Evolutionary conservation across 1,140 invertebrate species (phyloP).

Genomic region (Brachionus rotundiformis): DNA sequence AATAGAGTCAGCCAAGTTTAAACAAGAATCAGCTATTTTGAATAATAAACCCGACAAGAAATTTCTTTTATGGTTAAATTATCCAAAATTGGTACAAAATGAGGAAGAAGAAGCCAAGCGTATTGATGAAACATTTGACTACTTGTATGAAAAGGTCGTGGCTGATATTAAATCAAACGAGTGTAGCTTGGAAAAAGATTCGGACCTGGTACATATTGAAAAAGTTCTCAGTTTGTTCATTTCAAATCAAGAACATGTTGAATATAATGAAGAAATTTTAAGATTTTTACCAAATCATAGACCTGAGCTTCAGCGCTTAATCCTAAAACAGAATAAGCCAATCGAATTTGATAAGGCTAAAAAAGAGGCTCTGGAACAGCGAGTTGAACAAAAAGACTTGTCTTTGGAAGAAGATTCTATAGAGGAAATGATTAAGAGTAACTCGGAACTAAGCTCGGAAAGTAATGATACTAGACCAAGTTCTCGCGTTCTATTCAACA

Average conservation of each 20-base stretch:
- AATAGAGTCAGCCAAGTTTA: background rate
- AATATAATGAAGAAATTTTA: constrained; percentile 22
- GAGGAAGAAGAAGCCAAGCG: constrained; percentile 30
- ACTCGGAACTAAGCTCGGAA: background rate
- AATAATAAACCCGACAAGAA: constrained; percentile 45
- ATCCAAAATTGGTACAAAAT: constrained; percentile 20
- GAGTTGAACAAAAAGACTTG: background rate
- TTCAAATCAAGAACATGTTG: constrained; percentile 39
- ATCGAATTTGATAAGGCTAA: background rate
- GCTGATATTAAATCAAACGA: background rate
- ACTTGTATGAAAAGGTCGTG: constrained; percentile 34
- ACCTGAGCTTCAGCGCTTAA: constrained; percentile 25
- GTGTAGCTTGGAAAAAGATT: constrained; percentile 13
- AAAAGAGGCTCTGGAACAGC: background rate
- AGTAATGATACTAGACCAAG: background rate
- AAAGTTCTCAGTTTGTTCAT: constrained; percentile 37
- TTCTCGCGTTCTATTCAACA: background rate
- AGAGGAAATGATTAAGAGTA: constrained; percentile 2
- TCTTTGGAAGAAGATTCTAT: constrained; percentile 32
- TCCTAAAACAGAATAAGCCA: background rate
- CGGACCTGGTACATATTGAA: background rate
- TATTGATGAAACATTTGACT: constrained; percentile 39
- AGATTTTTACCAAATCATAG: background rate
- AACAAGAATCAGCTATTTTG: background rate
- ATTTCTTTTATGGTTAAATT: constrained; percentile 49